Conservation (phyloP, 2,888 invertebrate species). For the Machimus rusticus region DNA sequence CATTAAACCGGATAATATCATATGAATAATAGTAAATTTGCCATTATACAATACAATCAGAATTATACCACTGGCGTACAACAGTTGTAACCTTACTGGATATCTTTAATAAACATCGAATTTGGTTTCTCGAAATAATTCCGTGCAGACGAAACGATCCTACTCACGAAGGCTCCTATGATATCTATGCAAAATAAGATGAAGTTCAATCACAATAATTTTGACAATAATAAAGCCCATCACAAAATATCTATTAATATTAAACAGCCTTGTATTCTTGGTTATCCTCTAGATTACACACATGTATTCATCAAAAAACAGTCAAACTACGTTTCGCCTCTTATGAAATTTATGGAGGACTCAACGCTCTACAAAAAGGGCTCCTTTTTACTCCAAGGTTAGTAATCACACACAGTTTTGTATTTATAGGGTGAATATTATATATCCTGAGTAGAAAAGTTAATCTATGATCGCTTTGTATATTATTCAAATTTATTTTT, state of each 20-base stretch:
- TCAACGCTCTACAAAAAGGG: constrained; percentile 16
- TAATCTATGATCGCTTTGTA: constrained; percentile 28
- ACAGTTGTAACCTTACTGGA: background rate
- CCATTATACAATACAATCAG: constrained; percentile 14
- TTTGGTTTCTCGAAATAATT: constrained; percentile 1
- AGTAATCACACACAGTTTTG: constrained; percentile 28
- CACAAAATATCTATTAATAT: constrained; percentile 28
- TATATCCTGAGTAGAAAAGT: constrained; percentile 36
- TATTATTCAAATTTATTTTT: background rate
- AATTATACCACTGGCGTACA: constrained; percentile 9
- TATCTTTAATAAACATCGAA: constrained; percentile 26
- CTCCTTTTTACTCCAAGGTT: background rate
- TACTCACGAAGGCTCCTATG: constrained; percentile 26
- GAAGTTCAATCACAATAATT: constrained; percentile 12
- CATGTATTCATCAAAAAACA: constrained; percentile 23
- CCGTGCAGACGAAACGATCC: background rate
- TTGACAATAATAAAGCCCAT: constrained; percentile 28
- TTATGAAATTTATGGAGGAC: background rate
- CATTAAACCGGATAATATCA: constrained; percentile 25
- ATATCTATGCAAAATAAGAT: constrained; percentile 8
- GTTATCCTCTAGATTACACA: constrained; percentile 21
- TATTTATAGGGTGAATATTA: constrained; percentile 34
- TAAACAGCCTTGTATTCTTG: constrained; percentile 35
- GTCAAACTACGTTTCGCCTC: background rate
- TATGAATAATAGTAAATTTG: constrained; percentile 16